Conservation (phyloP, 2,888 invertebrate genomes). For the Empis livida region DNA sequence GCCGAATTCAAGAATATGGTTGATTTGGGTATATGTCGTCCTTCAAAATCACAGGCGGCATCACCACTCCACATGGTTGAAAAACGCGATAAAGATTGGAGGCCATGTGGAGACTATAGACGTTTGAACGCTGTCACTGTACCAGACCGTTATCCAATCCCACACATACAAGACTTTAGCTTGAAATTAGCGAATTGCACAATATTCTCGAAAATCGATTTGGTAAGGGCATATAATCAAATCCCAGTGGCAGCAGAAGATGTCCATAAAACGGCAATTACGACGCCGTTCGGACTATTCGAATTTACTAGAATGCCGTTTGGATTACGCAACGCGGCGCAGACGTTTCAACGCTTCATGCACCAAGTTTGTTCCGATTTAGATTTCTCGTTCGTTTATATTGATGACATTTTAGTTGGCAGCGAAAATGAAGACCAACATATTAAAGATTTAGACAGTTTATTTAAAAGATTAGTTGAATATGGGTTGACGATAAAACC, state of each 20-base stretch:
- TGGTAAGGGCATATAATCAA: background rate
- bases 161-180: background rate
- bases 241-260: background rate
- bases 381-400: background rate
- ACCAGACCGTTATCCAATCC: conserved; percentile 2
- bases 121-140: background rate
- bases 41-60: conserved; percentile 1
- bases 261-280: background rate
- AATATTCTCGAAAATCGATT: conserved; percentile 1
- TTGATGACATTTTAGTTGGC: background rate
- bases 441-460: background rate
- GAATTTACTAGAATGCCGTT: background rate
- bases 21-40: conserved; percentile 6
- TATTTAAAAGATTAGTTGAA: background rate
- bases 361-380: background rate
- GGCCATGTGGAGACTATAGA: conserved; percentile 1
- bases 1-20: conserved; percentile 3
- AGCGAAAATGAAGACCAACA: background rate
- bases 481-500: background rate
- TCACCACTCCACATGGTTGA: background rate
- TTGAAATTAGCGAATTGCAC: background rate
- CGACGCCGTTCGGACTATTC: background rate
- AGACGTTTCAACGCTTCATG: background rate
- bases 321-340: background rate
- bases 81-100: background rate